Percentiles rank a stretch among this genome's conserved stretches.
Conservation (phyloP, 1,140 invertebrate genomes). For the Drosophila punjabiensis region DNA sequence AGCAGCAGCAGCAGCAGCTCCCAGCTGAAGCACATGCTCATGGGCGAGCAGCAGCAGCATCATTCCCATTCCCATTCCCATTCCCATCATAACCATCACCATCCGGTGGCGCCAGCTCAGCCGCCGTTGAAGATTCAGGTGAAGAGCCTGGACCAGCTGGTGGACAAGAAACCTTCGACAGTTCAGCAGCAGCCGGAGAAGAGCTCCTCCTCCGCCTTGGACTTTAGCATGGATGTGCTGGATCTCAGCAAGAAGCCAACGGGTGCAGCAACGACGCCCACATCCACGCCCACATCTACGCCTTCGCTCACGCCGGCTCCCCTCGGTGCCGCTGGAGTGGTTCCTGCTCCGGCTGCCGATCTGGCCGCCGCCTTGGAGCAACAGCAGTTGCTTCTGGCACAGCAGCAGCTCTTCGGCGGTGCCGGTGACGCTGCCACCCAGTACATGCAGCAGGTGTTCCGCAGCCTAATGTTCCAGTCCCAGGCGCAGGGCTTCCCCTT, state of each 20-base stretch:
- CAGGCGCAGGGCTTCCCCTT: conserved; percentile 85
- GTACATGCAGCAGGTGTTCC: conserved; percentile 87
- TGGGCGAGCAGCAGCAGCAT: conserved; percentile 45
- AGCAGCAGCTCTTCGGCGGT: conserved; percentile 62
- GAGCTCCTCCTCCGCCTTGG: conserved; percentile 87
- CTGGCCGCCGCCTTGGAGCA: conserved; percentile 60
- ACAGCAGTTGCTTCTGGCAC: conserved; percentile 85
- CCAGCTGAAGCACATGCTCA: conserved; percentile 85
- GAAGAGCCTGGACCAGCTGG: conserved; percentile 88
- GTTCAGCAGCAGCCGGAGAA: conserved; percentile 29
- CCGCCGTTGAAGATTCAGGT: conserved; percentile 87
- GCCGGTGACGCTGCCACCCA: conserved; percentile 86
- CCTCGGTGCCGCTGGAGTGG: conserved; percentile 85
- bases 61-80: neutral
- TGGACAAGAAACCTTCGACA: conserved; percentile 85
- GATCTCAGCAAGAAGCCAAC: conserved; percentile 92
- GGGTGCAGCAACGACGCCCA: conserved; percentile 70
- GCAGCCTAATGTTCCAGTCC: conserved; percentile 87
- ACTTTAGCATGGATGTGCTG: conserved; percentile 93
- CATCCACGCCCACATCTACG: conserved; percentile 85
- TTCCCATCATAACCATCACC: neutral
- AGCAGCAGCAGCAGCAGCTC: conserved; percentile 86
- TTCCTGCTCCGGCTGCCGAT: conserved; percentile 76
- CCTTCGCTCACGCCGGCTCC: conserved; percentile 54
- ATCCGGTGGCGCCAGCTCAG: neutral